Base-by-base conservation (phyloP, 2,888 invertebrate species). In the Asteroscopus sphinx region DNA sequence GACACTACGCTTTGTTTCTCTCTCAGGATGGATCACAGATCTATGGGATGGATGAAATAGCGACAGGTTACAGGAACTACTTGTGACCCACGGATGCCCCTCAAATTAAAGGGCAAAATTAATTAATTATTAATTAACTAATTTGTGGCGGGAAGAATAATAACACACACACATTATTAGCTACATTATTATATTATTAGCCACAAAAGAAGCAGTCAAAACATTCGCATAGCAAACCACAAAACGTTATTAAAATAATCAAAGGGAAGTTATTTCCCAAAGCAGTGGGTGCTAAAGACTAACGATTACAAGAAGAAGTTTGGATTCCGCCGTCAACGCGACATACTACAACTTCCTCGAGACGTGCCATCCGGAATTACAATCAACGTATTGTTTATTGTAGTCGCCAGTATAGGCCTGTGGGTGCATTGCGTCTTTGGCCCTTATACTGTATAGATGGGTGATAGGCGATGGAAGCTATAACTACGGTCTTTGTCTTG, bases 321-420 rank as follows among this genome's bases (percentile, higher is more conserved):
- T 49, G 53, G 58, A 73, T 62, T 70, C 65, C 49, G 53, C 46
- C 45, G 66, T 61, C 80, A 17, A 9, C 74, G 73, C 71, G 68
- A 82, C 83, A 81, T 76, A 79, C 72, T 74, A 83, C 88, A 89
- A 90, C 89, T 87, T 92, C 91, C 91, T 86, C 74, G 60, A 76
- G 60, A 76, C 66, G 73, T 74, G 68, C 73, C 82, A 80, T 73
- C 78, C 81, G 80, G 92, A 90, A 92, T 92, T 77, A 89, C 89
- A 92, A 92, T 82, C 83, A 85, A 15, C 59, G 81, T 75, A 92
- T 76, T 76, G 76, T 76, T 71, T 74, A 77, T 77, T 76, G 76
- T 73, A 62, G 51, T 71, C 32, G 33, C 65, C 41, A 53, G 72
- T 64, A 69, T 63, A 68, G 72, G 17, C 37, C 39, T 68, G 39